phyloP scores from a whole-genome alignment of 1,140 invertebrate genomes.

The Drosophila athabasca region DNA sequence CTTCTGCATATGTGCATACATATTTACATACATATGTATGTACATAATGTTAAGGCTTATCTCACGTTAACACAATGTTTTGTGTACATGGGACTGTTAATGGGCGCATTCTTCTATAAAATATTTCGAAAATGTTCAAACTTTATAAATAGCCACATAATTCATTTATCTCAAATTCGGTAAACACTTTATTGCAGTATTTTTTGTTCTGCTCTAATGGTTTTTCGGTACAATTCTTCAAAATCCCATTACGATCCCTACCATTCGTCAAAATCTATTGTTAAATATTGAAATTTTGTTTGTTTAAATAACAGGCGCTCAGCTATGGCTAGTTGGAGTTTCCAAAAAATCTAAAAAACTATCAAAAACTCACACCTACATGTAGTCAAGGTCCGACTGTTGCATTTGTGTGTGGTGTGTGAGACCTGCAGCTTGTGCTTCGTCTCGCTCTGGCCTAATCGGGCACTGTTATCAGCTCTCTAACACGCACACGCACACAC shows the following conservation, averaged over 20 bases:
- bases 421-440: conserved; percentile 23
- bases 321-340: conserved; percentile 40
- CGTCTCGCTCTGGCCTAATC: conserved; percentile 7
- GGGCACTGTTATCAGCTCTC: conserved; percentile 29
- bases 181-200: too few relatives aligned
- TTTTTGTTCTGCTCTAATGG: too few relatives aligned
- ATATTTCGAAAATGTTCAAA: not conserved
- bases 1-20: too few relatives aligned
- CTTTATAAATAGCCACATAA: too few relatives aligned
- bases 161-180: too few relatives aligned
- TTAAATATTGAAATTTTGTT: conserved; percentile 75
- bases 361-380: conserved; percentile 42
- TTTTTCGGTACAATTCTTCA: not conserved
- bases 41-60: too few relatives aligned
- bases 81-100: not conserved
- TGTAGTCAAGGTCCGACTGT: conserved; percentile 7
- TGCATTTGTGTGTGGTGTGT: conserved; percentile 17
- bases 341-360: conserved; percentile 25
- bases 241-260: not conserved
- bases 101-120: not conserved
- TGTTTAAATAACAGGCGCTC: conserved; percentile 54
- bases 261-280: conserved; percentile 34
- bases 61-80: not conserved
- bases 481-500: conserved; percentile 9
- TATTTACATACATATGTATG: not conserved